Evolutionary conservation across 2,797 vertebrate genomes (phyloP).

Genomic region (Enteromius afrohamiltoni): DNA sequence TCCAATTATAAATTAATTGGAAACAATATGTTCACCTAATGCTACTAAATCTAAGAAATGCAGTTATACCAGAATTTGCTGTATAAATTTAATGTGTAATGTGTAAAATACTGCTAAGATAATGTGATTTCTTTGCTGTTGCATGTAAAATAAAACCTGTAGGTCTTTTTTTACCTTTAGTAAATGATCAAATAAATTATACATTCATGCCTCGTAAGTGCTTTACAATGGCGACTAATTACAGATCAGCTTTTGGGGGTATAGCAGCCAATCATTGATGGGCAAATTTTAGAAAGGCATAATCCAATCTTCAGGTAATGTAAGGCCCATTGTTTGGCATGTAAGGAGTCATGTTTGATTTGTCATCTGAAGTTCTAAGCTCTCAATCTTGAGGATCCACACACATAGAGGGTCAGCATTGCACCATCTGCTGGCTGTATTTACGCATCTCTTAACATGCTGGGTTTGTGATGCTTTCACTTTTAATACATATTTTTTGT

Average conservation of each 20-base stretch:
- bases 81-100: neutral
- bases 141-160: neutral
- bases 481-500: neutral
- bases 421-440: constrained; percentile 19
- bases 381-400: neutral
- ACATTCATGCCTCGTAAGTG: neutral
- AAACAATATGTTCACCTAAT: neutral
- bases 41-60: neutral
- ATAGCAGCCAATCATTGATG: neutral
- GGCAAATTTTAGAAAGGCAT: neutral
- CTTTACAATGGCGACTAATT: neutral
- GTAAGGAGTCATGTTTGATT: neutral
- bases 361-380: neutral
- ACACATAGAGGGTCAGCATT: neutral
- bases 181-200: neutral
- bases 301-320: neutral
- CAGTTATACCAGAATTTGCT: neutral
- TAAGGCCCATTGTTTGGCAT: neutral
- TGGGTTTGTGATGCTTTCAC: neutral
- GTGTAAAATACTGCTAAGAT: neutral
- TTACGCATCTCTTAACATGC: neutral
- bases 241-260: neutral
- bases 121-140: neutral
- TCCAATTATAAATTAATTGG: neutral
- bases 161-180: neutral